A percentile compares a stretch with the other conserved stretches of the same genome.
These are phyloP conservation scores for Cerceris ruficornis DNA, from an alignment of 2,888 invertebrate genomes.

Conservation along the genomic window DNA sequence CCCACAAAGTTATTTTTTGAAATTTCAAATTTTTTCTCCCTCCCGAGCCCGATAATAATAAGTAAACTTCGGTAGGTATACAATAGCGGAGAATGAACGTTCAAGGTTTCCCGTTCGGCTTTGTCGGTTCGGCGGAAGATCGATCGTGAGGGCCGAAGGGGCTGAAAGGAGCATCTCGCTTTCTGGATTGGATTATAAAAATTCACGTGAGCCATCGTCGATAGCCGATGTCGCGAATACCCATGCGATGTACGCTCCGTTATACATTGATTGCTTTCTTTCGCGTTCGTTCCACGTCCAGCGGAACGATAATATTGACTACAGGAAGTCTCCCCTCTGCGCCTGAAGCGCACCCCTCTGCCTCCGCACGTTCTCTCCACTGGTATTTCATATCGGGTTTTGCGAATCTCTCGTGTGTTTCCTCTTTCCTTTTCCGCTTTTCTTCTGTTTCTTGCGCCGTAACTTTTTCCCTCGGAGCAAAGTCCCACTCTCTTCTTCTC, in stretches of 20 bases:
- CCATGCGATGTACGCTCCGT: slow-evolving; percentile 38
- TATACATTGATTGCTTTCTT: slow-evolving; percentile 58
- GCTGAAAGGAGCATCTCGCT: slow-evolving; percentile 5
- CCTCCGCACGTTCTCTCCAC: slow-evolving; percentile 21
- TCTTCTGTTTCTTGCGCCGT: slow-evolving; percentile 45
- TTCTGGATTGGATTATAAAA: slow-evolving; percentile 46
- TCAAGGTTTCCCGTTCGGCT: not conserved
- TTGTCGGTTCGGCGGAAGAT: not conserved
- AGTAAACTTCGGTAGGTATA: not conserved
- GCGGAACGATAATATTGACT: slow-evolving; percentile 66
- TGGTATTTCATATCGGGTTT: slow-evolving; percentile 60
- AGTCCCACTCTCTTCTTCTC: too few species aligned
- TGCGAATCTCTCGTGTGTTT: slow-evolving; percentile 59
- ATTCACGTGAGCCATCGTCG: slow-evolving; percentile 28
- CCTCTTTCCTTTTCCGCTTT: slow-evolving; percentile 29
- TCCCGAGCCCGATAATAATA: too few species aligned
- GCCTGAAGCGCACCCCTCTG: slow-evolving; percentile 11
- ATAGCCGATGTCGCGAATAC: slow-evolving; percentile 46
- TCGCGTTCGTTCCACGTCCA: slow-evolving; percentile 49
- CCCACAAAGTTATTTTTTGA: too few species aligned
- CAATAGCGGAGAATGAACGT: not conserved
- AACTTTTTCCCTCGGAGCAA: slow-evolving; percentile 34
- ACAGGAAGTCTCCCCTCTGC: slow-evolving; percentile 45
- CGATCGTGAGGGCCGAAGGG: not conserved
- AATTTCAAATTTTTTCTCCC: too few species aligned